A percentile compares a stretch with the other conserved stretches of the same genome.
Evolutionary conservation across 2,797 vertebrate species (phyloP).

Genomic region (Rhinoraja longicauda): DNA sequence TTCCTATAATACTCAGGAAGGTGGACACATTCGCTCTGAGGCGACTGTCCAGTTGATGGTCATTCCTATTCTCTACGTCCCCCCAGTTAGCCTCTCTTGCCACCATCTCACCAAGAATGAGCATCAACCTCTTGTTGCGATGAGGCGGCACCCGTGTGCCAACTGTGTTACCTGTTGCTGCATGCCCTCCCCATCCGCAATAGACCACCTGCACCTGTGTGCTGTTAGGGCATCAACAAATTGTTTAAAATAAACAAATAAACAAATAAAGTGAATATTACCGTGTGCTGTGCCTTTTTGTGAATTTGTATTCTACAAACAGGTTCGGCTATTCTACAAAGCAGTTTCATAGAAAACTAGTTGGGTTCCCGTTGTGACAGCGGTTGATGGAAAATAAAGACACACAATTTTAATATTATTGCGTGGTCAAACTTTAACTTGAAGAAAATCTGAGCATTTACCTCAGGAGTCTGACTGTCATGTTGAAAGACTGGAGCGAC

Average conservation of each 20-base stretch:
- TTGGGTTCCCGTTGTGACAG: too few species aligned
- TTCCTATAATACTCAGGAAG: neutral
- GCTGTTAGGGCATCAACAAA: slow-evolving; percentile 17
- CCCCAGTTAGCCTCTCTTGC: neutral
- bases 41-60: neutral
- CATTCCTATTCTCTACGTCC: neutral
- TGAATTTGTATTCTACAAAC: neutral
- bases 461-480: too few species aligned
- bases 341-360: neutral
- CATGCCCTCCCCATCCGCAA: neutral
- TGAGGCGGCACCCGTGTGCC: neutral
- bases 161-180: slow-evolving; percentile 21
- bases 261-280: neutral
- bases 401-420: too few species aligned
- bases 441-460: too few species aligned
- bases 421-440: too few species aligned
- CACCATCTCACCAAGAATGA: neutral
- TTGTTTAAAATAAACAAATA: slow-evolving; percentile 5
- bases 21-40: neutral
- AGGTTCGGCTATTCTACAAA: too few species aligned
- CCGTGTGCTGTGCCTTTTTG: neutral
- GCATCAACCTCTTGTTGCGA: neutral
- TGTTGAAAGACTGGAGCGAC: too few species aligned
- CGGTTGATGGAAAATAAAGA: too few species aligned
- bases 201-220: neutral